Evolutionary conservation across 2,113 vertebrate species (phyloP).

Genomic region (Pluvialis apricaria): DNA sequence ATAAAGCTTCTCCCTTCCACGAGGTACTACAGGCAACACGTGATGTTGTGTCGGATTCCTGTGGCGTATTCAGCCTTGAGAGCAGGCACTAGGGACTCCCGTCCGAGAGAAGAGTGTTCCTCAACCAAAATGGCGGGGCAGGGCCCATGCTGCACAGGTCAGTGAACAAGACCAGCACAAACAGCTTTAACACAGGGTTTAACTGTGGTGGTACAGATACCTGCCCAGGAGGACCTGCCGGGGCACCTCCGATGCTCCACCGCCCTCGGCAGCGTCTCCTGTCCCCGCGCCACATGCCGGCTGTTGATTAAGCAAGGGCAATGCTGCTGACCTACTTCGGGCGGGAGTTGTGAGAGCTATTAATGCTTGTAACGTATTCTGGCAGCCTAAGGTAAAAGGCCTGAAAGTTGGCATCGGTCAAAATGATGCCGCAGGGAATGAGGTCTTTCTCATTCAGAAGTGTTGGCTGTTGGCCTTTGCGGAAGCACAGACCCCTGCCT

Average conservation of each 20-base stretch:
- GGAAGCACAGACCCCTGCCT: not conserved
- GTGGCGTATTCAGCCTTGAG: not conserved
- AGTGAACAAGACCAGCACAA: rapidly evolving
- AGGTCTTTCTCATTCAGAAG: not conserved
- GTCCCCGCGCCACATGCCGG: too few species aligned
- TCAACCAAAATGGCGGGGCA: rapidly evolving
- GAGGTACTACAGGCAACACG: rapidly evolving
- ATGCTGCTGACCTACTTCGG: not conserved
- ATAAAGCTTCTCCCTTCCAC: not conserved
- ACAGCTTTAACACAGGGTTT: rapidly evolving
- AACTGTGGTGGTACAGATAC: rapidly evolving
- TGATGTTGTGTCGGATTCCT: rapidly evolving
- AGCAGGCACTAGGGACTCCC: rapidly evolving
- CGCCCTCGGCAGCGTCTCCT: rapidly evolving
- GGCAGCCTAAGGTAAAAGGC: not conserved
- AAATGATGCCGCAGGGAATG: not conserved
- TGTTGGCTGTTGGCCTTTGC: not conserved
- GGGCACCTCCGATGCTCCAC: not conserved
- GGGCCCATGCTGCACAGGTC: rapidly evolving
- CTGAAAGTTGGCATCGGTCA: not conserved
- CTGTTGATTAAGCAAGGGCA: not conserved
- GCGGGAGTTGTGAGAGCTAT: not conserved
- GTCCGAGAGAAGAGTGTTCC: not conserved
- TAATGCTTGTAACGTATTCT: not conserved
- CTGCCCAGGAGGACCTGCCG: rapidly evolving